A percentile compares a stretch with the other conserved stretches of the same genome.
These are phyloP conservation scores for Drymonia ruficornis DNA, from an alignment of 2,888 invertebrate genomes.

Conservation along the genomic window DNA sequence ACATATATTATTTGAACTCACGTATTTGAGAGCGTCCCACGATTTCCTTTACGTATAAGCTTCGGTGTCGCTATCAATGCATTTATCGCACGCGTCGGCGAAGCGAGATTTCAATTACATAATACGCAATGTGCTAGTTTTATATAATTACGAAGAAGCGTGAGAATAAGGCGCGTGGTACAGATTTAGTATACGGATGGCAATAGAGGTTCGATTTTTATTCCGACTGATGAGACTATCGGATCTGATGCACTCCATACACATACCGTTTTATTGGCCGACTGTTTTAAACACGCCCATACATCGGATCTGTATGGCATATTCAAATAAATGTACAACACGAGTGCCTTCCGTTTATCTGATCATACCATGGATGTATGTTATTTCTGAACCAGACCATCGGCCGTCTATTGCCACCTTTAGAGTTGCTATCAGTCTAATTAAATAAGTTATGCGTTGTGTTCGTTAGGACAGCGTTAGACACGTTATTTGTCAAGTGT, in stretches of 20 bases:
- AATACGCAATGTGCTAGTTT: conserved; percentile 16
- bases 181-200: conserved; percentile 29
- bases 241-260: too few relatives aligned
- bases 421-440: conserved; percentile 16
- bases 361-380: too few relatives aligned
- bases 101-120: conserved; percentile 25
- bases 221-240: too few relatives aligned
- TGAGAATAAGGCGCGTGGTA: conserved; percentile 11
- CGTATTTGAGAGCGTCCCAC: neutral
- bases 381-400: too few relatives aligned
- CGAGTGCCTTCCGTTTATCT: too few relatives aligned
- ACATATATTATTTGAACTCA: neutral
- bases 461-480: conserved; percentile 23
- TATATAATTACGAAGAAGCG: conserved; percentile 22
- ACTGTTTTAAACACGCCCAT: too few relatives aligned
- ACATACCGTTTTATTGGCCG: too few relatives aligned
- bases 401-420: too few relatives aligned
- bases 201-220: too few relatives aligned
- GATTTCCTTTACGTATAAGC: conserved; percentile 10
- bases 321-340: too few relatives aligned
- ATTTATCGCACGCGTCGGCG: conserved; percentile 26
- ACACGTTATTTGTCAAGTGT: conserved; percentile 18
- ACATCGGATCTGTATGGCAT: too few relatives aligned
- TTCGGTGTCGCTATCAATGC: conserved; percentile 27
- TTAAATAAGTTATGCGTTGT: conserved; percentile 13